Percentiles rank a stretch among this genome's conserved stretches.
Conservation (phyloP, 2,888 invertebrate species). For the Leptogaster cylindrica region DNA sequence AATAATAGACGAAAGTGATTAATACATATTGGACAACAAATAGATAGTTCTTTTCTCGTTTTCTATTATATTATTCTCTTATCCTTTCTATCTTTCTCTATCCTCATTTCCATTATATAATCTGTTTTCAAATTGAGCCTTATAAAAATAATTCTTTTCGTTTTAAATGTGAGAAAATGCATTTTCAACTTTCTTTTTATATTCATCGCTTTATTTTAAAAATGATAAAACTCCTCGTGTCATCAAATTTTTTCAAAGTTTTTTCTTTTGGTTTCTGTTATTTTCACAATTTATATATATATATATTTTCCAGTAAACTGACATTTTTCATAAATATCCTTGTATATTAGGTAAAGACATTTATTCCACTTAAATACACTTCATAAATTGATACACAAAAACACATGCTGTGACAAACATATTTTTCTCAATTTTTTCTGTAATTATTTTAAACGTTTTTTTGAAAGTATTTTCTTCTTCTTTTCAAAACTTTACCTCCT, state of each 20-base stretch:
- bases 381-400: conserved; percentile 10
- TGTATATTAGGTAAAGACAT: not conserved
- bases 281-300: conserved; percentile 8
- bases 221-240: not conserved
- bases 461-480: no score
- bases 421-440: no score
- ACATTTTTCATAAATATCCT: no score
- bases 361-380: conserved; percentile 9
- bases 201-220: not conserved
- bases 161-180: not conserved
- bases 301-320: not conserved
- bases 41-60: not conserved
- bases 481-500: not conserved
- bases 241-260: not conserved
- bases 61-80: not conserved
- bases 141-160: not conserved
- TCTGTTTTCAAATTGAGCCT: not conserved
- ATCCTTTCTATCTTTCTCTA: not conserved
- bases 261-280: not conserved
- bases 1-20: not conserved
- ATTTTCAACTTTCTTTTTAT: not conserved
- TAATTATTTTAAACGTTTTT: no score
- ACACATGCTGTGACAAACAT: no score
- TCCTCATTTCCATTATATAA: not conserved
- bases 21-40: conserved; percentile 26